Conservation (phyloP, 2,113 vertebrate genomes). For the Myotis brandtii region DNA sequence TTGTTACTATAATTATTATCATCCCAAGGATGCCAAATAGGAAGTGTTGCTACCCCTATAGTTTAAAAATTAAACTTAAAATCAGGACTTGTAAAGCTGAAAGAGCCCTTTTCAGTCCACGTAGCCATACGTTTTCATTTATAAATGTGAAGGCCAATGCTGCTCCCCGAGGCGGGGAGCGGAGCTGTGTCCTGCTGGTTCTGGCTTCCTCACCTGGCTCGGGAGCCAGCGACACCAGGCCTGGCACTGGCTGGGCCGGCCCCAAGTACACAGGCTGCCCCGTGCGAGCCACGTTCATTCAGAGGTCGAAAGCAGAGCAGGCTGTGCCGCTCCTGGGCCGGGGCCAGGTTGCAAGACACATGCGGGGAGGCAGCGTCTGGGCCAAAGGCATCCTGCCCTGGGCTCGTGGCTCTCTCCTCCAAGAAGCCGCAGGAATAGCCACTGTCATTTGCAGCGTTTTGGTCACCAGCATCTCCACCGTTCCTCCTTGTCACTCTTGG, state of each 20-base stretch:
- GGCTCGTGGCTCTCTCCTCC: not conserved
- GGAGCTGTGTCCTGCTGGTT: not conserved
- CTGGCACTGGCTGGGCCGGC: not conserved
- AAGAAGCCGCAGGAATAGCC: not conserved
- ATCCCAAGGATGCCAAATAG: not conserved
- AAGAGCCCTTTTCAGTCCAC: not conserved
- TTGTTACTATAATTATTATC: not conserved
- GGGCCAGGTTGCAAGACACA: conserved; percentile 50
- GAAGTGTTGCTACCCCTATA: not conserved
- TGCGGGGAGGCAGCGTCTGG: conserved; percentile 64
- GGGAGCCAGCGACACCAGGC: not conserved
- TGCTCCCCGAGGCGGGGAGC: not conserved
- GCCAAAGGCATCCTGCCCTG: not conserved
- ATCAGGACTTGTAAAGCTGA: not conserved
- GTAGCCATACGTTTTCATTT: not conserved
- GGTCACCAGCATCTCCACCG: not conserved
- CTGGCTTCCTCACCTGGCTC: conserved; percentile 27
- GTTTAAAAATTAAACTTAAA: not conserved
- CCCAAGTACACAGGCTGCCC: not conserved
- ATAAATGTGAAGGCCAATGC: rapidly evolving
- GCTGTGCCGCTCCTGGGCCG: conserved; percentile 56
- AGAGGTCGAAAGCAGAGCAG: conserved; percentile 62
- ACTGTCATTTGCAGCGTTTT: not conserved
- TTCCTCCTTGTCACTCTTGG: not conserved
- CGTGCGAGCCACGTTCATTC: conserved; percentile 50